Base-by-base conservation (phyloP, 2,797 vertebrate genomes). In the Dipus sagitta region DNA sequence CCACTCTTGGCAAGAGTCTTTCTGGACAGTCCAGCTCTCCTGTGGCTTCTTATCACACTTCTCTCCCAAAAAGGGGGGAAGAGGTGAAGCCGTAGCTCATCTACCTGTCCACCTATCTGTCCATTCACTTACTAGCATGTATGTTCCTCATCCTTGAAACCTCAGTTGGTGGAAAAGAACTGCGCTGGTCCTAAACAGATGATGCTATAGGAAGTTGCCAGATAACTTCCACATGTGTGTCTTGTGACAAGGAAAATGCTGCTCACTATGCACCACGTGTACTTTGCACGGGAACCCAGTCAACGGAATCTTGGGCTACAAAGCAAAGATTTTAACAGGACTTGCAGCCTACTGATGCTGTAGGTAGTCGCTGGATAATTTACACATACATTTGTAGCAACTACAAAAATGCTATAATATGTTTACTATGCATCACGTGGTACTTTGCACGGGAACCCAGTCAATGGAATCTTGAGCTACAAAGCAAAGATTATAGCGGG, bases 271-370 rank as follows among this genome's bases (percentile, higher is more conserved):
- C 0, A 2, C 67, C 88, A n/a, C 17, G 0, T 2, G 70, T 1
- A 2, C 58, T 58, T 70, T 38, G 60, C 81, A 58, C 0, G 5
- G n/a, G 77, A 82, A 28, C 78, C 34, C 17, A 30, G 64, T 18
- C 28, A 34, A 77, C 34, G 26, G 54, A 70, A 54, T 60, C 86
- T 23, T 20, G 32, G 47, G 47, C 70, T 89, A 74, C 81, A 23
- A 4, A 82, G 92, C 80, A 95, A 89, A 82, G 90, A 70, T 24
- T 70, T 0, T 4, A 82, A n/a, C 71, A 80, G 64, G 82, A 64
- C 90, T 75, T 71, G 70, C 34, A 93, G 93, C 88, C 94, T 82
- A 28, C 28, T 42, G 81, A 47, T 52, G 23, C 10, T 21, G 13
- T 5, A 30, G 89, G 58, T 77, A 77, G 26, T 21, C 11, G 15